phyloP scores from a whole-genome alignment of 2,888 invertebrate genomes.

The Mythimna loreyi region DNA sequence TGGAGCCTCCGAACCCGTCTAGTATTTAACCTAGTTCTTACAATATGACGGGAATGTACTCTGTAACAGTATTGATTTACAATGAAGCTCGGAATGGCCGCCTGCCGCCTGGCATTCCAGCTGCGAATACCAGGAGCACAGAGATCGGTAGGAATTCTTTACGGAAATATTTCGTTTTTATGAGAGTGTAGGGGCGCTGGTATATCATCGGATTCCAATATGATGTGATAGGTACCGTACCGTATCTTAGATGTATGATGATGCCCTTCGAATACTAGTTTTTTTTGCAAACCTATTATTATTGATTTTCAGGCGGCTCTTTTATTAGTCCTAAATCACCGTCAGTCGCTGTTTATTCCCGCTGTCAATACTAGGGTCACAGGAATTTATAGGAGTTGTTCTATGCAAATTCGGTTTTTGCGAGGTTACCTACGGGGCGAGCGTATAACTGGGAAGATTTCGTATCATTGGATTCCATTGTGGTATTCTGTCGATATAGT shows the following conservation, averaged over 20 bases:
- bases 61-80: constrained; percentile 37
- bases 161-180: constrained; percentile 20
- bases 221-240: background rate
- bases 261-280: too few species aligned
- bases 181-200: background rate
- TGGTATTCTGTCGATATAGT: too few species aligned
- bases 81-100: background rate
- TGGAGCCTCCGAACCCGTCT: background rate
- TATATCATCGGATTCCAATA: background rate
- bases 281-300: too few species aligned
- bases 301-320: too few species aligned
- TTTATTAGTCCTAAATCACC: background rate
- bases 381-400: too few species aligned
- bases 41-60: constrained; percentile 21
- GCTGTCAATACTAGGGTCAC: too few species aligned
- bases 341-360: background rate
- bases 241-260: too few species aligned
- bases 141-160: constrained; percentile 24
- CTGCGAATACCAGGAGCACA: constrained; percentile 33
- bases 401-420: too few species aligned
- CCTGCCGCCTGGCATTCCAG: background rate
- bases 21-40: constrained; percentile 32
- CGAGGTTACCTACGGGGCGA: too few species aligned
- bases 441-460: too few species aligned
- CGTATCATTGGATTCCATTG: too few species aligned